Percentiles rank a stretch among this genome's conserved stretches.
Evolutionary conservation across 1,140 invertebrate genomes (phyloP).

Genomic region (Dreissena polymorpha): DNA sequence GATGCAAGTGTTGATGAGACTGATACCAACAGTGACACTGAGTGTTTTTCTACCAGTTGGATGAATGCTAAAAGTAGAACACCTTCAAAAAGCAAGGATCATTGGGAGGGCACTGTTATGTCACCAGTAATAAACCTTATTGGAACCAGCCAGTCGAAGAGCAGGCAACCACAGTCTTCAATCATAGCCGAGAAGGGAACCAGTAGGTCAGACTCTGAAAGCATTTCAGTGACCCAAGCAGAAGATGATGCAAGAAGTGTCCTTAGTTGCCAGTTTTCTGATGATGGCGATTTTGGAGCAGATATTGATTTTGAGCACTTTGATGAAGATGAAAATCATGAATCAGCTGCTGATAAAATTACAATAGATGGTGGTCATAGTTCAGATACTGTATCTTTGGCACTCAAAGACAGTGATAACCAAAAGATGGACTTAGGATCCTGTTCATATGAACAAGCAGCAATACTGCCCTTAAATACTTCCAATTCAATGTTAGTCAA

Average conservation of each 20-base stretch:
- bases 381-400: too few species aligned
- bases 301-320: slow-evolving; percentile 16
- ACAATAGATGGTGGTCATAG: background rate
- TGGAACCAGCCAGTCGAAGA: background rate
- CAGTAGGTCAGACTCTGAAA: background rate
- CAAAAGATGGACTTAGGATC: too few species aligned
- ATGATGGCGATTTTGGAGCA: slow-evolving; percentile 34
- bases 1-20: slow-evolving; percentile 27
- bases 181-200: slow-evolving; percentile 15
- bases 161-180: slow-evolving; percentile 23
- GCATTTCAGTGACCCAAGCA: background rate
- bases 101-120: background rate
- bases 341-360: slow-evolving; percentile 8
- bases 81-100: background rate
- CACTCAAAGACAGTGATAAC: too few species aligned
- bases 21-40: slow-evolving; percentile 18
- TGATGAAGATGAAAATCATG: background rate
- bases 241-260: background rate
- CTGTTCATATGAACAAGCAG: too few species aligned
- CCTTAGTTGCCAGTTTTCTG: slow-evolving; percentile 29
- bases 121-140: background rate
- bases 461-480: too few species aligned
- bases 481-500: too few species aligned
- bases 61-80: slow-evolving; percentile 9
- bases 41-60: background rate